Evolutionary conservation across 2,113 vertebrate genomes (phyloP), one percentile per base, ranked within the genome.

Genomic region (Ptilonorhynchus violaceus): DNA sequence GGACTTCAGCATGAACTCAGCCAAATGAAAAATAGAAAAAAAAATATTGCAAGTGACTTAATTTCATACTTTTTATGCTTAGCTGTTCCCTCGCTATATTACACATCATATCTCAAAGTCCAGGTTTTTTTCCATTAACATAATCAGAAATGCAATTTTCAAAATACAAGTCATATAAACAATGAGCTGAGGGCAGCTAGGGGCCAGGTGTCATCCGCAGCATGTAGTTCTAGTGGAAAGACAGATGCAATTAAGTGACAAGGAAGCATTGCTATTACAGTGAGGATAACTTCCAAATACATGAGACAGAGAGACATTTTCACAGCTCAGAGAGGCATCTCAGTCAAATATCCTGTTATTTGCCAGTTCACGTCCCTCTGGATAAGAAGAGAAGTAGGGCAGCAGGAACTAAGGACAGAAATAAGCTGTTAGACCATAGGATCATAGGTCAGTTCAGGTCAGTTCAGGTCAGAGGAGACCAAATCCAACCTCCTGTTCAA

Each of bases 1-100:
- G 87, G 87, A 88, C 97, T 97, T 98, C 97, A 97, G 97, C 98
- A 98, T 97, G 97, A 98, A 98, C 98, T 97, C 97, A 97, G 96
- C 90, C 98, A 97, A 97, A 97, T 20, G 39, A 60, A 85, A 76
- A 31, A 39, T 14, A 46, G 23, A 9, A 76, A 93, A 95, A 92
- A 97, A 95, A 50, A 94, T 96, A 92, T 96, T 97, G 44, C 63
- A 28, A 70, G 82, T 93, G 93, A 97, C 96, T 98, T 91, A 97
- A 97, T 90, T 90, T 94, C 19, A 4, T 44, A 41, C 21, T 46
- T 88, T 91, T 92, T 74, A 42, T 97, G 90, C 55, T 76, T 63
- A 70, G 82, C 37, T 80, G 8, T 50, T 93, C 39, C 68, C 68
- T 95, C 93, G 52, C 98, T 97, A 95, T 97, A 98, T 98, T 98